These are phyloP conservation scores for Alethe diademata DNA, from an alignment of 2,113 vertebrate genomes.

Conservation along the genomic window DNA sequence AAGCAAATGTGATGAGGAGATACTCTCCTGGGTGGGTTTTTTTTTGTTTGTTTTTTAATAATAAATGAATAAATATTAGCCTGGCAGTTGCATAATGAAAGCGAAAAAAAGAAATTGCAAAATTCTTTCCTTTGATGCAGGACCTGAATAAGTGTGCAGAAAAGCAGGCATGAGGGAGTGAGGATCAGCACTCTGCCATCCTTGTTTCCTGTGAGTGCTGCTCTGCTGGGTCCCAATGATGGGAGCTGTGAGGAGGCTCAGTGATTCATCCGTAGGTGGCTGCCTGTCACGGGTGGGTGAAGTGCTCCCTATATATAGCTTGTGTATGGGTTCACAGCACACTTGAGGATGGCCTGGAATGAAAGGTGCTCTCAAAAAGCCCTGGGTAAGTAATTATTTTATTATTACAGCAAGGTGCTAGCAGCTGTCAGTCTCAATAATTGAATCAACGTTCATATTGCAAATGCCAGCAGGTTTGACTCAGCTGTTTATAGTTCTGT, in stretches of 20 bases:
- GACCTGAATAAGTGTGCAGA: not conserved
- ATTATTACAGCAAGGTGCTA: not conserved
- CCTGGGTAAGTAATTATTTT: slow-evolving; percentile 3
- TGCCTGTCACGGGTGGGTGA: slow-evolving; percentile 52
- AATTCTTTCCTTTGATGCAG: not conserved
- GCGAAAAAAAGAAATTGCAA: not conserved
- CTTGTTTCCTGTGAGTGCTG: not conserved
- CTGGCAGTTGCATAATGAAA: not conserved
- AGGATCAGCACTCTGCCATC: not conserved
- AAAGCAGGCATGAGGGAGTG: not conserved
- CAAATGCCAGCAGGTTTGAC: slow-evolving; percentile 38
- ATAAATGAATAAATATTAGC: not conserved
- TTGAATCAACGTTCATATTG: not conserved
- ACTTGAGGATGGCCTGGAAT: slow-evolving; percentile 14
- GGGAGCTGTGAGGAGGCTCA: not conserved
- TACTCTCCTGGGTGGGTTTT: not conserved
- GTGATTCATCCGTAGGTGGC: slow-evolving; percentile 50
- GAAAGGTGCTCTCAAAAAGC: slow-evolving; percentile 22
- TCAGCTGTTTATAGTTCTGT: not conserved
- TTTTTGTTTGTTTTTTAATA: not conserved
- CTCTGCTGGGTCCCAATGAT: not conserved
- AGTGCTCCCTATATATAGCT: slow-evolving; percentile 20
- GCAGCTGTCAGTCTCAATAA: slow-evolving; percentile 38
- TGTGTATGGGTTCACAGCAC: not conserved
- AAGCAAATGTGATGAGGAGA: not conserved